Evolutionary conservation across 1,140 invertebrate species (phyloP), one percentile per base, ranked within the genome.

Genomic region (Coptotermes formosanus): DNA sequence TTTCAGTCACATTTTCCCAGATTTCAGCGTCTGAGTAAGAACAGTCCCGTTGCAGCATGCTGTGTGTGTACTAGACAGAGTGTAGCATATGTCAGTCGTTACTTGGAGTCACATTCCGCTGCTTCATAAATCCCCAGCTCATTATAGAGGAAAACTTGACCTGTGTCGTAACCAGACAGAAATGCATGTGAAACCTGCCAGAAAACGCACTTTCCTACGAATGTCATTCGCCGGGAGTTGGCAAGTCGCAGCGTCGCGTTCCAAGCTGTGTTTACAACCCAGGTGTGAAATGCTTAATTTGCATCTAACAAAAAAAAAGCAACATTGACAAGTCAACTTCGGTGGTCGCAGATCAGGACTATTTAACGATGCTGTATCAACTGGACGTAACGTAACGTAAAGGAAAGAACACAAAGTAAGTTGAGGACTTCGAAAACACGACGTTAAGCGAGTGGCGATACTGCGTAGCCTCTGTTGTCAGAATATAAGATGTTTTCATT

Each of bases 131-230:
- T 75, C 64, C 64, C 64, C n/a, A 14, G 64, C 64, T 75, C 64
- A 75, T 75, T 75, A 75, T 75, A 75, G 64, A 25, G 64, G 25
- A 75, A 75, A 75, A 75, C 64, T 75, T 75, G 64, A 75, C 64
- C 64, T 75, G n/a, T 75, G 19, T 75, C 64, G 64, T 75, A 75
- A 75, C 64, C 8, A 75, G n/a, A 75, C 64, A 75, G 64, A 30
- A 75, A 75, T 75, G 64, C 64, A 75, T 75, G 64, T 75, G 64
- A 75, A 75, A 75, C 64, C n/a, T 75, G 64, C 64, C 64, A 75
- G 64, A 75, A 55, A 75, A 75, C 64, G 30, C 64, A 75, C 64
- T 75, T 75, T 75, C 64, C 64, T 75, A 75, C 64, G n/a, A n/a
- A 30, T 75, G 64, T 75, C 64, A 30, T 75, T n/a, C 30, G 64